These are phyloP conservation scores for Antheraea assamensis DNA, from an alignment of 2,888 invertebrate genomes.

Conservation along the genomic window DNA sequence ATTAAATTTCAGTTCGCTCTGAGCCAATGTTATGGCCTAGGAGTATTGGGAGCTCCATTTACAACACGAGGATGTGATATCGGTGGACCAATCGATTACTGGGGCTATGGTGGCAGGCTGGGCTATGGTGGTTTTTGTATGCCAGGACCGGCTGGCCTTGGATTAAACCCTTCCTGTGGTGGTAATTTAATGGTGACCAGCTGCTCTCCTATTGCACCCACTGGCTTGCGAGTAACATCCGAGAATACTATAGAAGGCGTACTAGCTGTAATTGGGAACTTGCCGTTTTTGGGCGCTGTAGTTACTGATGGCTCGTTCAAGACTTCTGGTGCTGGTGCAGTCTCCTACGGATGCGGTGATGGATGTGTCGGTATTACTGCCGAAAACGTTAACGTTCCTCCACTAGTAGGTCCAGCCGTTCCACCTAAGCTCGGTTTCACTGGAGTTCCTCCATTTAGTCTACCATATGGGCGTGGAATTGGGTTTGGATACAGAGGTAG, in stretches of 20 bases:
- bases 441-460: conserved; percentile 19
- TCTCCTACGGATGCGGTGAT: conserved; percentile 38
- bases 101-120: conserved; percentile 5
- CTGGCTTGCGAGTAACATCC: conserved; percentile 34
- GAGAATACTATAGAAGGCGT: conserved; percentile 46
- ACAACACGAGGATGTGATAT: conserved; percentile 16
- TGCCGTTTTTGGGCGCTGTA: conserved; percentile 37
- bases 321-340: conserved; percentile 36
- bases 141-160: conserved; percentile 3
- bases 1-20: conserved; percentile 17
- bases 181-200: conserved; percentile 32
- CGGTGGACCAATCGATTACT: conserved; percentile 13
- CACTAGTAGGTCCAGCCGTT: conserved; percentile 33
- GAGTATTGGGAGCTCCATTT: conserved; percentile 17
- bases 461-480: neutral
- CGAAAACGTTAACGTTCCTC: conserved; percentile 35
- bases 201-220: conserved; percentile 35
- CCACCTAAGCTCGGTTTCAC: conserved; percentile 18
- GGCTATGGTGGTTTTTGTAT: conserved; percentile 11
- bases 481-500: conserved; percentile 12
- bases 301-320: conserved; percentile 33
- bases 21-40: conserved; percentile 20
- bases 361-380: conserved; percentile 31
- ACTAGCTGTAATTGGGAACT: conserved; percentile 31
- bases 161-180: neutral